Base-by-base conservation (phyloP, 2,888 invertebrate genomes). In the Parascotia fuliginaria region DNA sequence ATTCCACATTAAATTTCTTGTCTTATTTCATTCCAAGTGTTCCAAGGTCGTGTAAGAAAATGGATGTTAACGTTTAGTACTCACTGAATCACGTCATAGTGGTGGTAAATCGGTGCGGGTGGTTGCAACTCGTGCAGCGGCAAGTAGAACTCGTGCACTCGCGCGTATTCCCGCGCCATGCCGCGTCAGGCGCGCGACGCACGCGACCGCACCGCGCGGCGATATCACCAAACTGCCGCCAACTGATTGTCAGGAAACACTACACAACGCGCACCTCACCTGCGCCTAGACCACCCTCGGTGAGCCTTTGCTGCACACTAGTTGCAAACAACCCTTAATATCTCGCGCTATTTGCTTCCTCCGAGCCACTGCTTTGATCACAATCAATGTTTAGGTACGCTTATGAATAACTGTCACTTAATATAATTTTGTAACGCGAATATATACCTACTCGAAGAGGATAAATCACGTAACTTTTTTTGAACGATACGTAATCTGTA, bases 151-250 rank as follows among this genome's bases (percentile, higher is more conserved):
- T 82, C 83, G 45, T 81, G 83, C n/a, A 77, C 68, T 3, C 79
- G 78, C 49, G 73, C 50, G 59, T 66, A 81, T 3, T 85, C 82
- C 44, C 77, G 77, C 65, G 85, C 73, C 85, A 86, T 85, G 46
- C 48, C 71, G 64, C 47, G 53, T 12, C 9, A 12, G 36, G 51
- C 51, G 41, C 45, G 43, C 42, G 38, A 40, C 40, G 33, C 41
- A 44, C 61, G 59, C 71, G 64, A 59, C 69, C 61, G 59, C 60
- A 32, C 50, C 52, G 56, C 45, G 54, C 69, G 49, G 42, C 63
- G 52, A 50, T 53, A 37, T 14, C 43, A 46, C 60, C 40, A 60
- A 57, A 73, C 73, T 60, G 63, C 22, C 45, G 54, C 14, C n/a
- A n/a, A n/a, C n/a, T 19, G 19, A 19, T 2, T 19, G 12, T 13